A percentile compares a stretch with the other conserved stretches of the same genome.
These are phyloP conservation scores for Rugalucina vietnamica DNA, from an alignment of 2,888 invertebrate species.

Conservation along the genomic window DNA sequence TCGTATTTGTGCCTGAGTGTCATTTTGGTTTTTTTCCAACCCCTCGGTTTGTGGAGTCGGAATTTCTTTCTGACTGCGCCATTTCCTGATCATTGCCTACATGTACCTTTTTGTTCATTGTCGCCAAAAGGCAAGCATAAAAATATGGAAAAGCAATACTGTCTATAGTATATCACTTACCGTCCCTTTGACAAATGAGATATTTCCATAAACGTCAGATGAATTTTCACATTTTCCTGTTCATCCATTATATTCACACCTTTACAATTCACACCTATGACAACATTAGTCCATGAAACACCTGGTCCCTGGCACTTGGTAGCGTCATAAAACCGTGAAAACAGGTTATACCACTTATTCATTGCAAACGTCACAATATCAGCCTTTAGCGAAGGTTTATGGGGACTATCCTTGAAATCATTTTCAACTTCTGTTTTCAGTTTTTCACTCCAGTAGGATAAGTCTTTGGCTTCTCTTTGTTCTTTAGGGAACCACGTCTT, in stretches of 20 bases:
- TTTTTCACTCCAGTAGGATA: conserved; percentile 61
- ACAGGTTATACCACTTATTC: conserved; percentile 74
- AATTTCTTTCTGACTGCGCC: too few relatives aligned
- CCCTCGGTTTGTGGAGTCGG: too few relatives aligned
- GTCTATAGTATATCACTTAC: too few relatives aligned
- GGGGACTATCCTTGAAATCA: conserved; percentile 64
- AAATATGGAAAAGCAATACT: too few relatives aligned
- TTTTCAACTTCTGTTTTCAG: conserved; percentile 63
- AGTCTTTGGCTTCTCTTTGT: conserved; percentile 49
- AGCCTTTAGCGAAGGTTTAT: conserved; percentile 63
- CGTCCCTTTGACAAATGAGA: conserved; percentile 65
- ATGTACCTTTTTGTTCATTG: too few relatives aligned
- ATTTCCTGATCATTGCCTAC: too few relatives aligned
- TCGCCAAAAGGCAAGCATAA: too few relatives aligned
- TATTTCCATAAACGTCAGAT: conserved; percentile 72
- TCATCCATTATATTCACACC: conserved; percentile 76
- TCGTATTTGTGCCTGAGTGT: too few relatives aligned
- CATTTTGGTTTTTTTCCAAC: too few relatives aligned
- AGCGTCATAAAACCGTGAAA: conserved; percentile 77
- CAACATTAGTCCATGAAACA: conserved; percentile 62
- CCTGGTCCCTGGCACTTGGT: conserved; percentile 65
- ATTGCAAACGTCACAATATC: conserved; percentile 75
- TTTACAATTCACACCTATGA: conserved; percentile 74
- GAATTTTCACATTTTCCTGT: conserved; percentile 70
- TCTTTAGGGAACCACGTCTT: conserved; percentile 72